These are phyloP conservation scores for Mythimna ferrago DNA, from an alignment of 2,888 invertebrate genomes.

Conservation along the genomic window DNA sequence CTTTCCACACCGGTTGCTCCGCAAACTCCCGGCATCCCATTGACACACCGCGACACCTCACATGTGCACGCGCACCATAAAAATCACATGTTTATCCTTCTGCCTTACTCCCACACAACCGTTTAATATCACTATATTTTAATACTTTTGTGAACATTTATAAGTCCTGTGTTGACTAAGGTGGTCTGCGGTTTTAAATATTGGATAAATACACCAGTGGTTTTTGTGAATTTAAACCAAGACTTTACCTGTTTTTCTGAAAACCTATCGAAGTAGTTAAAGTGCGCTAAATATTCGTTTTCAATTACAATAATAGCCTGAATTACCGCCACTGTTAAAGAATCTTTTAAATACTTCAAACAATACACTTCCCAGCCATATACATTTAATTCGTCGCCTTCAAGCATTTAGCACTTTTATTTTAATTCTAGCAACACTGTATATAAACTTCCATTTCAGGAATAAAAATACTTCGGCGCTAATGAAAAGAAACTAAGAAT, in stretches of 20 bases:
- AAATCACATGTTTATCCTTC: slow-evolving; percentile 59
- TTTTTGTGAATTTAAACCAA: not conserved
- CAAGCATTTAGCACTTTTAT: slow-evolving; percentile 28
- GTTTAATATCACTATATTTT: slow-evolving; percentile 56
- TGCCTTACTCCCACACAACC: slow-evolving; percentile 65
- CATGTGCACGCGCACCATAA: slow-evolving; percentile 48
- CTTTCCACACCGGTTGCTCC: slow-evolving; percentile 32
- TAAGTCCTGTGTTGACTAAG: slow-evolving; percentile 33
- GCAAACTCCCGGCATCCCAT: slow-evolving; percentile 54
- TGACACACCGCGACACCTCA: slow-evolving; percentile 50
- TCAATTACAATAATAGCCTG: slow-evolving; percentile 13
- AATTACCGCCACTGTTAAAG: slow-evolving; percentile 14
- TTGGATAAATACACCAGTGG: slow-evolving; percentile 1
- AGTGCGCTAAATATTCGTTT: not conserved
- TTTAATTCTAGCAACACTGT: slow-evolving; percentile 33
- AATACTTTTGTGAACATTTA: slow-evolving; percentile 61
- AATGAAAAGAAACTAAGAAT: slow-evolving; percentile 53
- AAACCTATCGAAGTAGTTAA: not conserved
- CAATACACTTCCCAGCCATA: slow-evolving; percentile 43
- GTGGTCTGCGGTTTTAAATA: slow-evolving; percentile 38
- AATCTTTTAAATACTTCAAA: slow-evolving; percentile 39
- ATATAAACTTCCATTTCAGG: slow-evolving; percentile 56
- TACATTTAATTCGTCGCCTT: slow-evolving; percentile 41
- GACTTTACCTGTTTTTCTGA: not conserved
- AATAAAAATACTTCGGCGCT: slow-evolving; percentile 42